phyloP scores from a whole-genome alignment of 2,113 vertebrate species.

The Phaethon lepturus region DNA sequence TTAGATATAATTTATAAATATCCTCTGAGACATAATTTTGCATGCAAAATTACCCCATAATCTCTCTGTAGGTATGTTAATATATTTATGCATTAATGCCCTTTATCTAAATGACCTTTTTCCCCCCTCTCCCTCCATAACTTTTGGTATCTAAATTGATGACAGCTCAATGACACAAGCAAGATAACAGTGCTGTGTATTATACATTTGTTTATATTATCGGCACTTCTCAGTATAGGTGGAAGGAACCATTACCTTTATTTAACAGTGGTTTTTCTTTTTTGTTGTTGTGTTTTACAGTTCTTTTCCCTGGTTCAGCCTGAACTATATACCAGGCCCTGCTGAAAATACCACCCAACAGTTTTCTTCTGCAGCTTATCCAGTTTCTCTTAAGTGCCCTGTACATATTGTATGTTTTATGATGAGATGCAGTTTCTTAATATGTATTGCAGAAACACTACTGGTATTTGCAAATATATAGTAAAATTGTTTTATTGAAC shows the following conservation, averaged over 20 bases:
- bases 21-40: conserved; percentile 84
- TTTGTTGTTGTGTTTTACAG: conserved; percentile 99
- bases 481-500: conserved; percentile 85
- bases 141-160: conserved; percentile 83
- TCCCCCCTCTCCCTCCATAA: conserved; percentile 77
- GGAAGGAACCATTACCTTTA: conserved; percentile 93
- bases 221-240: conserved; percentile 89
- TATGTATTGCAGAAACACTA: conserved; percentile 85
- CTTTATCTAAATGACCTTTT: conserved; percentile 80
- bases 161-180: conserved; percentile 82
- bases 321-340: conserved; percentile 99
- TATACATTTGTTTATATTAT: conserved; percentile 84
- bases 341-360: conserved; percentile 99
- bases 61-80: conserved; percentile 82
- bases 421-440: conserved; percentile 87
- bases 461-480: conserved; percentile 88
- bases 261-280: conserved; percentile 99
- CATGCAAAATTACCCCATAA: conserved; percentile 83
- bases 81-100: conserved; percentile 82
- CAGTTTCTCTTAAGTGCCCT: conserved; percentile 99
- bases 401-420: conserved; percentile 94
- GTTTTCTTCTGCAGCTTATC: conserved; percentile 99
- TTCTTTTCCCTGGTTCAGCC: conserved; percentile 99
- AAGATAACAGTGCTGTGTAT: conserved; percentile 85
- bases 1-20: conserved; percentile 76